phyloP scores from a whole-genome alignment of 2,113 vertebrate species.

The Corythaeola cristata region DNA sequence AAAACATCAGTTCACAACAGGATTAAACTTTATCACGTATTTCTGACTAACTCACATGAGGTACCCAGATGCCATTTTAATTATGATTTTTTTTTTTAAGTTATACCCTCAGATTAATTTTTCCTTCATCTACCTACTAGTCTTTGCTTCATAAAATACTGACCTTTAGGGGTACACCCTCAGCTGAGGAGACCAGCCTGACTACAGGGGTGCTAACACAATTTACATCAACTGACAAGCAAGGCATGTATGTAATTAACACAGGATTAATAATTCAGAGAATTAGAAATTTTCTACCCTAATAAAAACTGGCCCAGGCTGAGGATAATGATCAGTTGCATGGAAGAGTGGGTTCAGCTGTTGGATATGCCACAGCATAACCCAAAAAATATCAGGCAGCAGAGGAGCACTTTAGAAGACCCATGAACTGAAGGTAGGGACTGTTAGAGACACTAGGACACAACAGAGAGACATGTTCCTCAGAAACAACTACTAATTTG shows the following conservation, averaged over 20 bases:
- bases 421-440: background rate
- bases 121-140: background rate
- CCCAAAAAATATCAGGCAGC: background rate
- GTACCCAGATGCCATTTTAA: background rate
- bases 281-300: background rate
- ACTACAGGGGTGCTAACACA: background rate
- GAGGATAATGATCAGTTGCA: background rate
- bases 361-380: background rate
- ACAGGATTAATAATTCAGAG: background rate
- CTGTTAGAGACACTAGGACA: background rate
- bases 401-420: background rate
- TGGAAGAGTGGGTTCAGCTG: slow-evolving; percentile 1
- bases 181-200: background rate
- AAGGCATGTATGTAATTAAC: background rate
- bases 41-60: background rate
- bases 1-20: background rate
- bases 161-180: background rate
- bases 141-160: background rate
- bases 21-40: background rate
- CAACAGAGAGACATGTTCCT: background rate
- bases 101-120: background rate
- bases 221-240: background rate
- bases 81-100: background rate
- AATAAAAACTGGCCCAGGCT: background rate
- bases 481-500: background rate